Evolutionary conservation across 2,797 vertebrate species (phyloP).

Genomic region (Luscinia luscinia): DNA sequence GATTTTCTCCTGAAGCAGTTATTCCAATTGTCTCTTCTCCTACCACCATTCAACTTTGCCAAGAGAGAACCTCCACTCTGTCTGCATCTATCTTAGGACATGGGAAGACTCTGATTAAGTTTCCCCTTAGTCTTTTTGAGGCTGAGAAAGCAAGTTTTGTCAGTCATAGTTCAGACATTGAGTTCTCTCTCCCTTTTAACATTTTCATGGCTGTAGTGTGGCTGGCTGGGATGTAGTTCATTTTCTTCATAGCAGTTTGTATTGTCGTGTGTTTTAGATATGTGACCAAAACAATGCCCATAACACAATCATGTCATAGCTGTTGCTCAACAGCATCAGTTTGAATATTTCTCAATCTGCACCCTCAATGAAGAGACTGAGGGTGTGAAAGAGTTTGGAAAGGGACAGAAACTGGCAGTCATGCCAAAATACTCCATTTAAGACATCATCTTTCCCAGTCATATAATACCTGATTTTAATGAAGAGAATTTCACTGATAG

Average conservation of each 20-base stretch:
- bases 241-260: background rate
- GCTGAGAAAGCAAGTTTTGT: background rate
- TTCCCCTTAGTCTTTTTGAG: background rate
- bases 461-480: background rate
- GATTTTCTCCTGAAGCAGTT: background rate
- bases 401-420: background rate
- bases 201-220: background rate
- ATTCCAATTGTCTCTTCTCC: background rate
- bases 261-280: background rate
- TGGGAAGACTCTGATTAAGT: background rate
- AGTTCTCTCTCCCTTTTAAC: background rate
- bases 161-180: background rate
- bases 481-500: background rate
- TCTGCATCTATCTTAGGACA: background rate
- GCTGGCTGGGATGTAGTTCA: background rate
- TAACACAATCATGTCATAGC: background rate
- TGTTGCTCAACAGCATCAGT: background rate
- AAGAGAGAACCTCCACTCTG: background rate
- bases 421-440: background rate
- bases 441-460: background rate
- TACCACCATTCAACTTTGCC: background rate
- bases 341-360: background rate
- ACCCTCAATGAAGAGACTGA: background rate
- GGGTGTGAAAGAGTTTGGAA: background rate
- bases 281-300: background rate